Conservation (phyloP, 1,140 invertebrate species). For the Aporrectodea caliginosa region DNA sequence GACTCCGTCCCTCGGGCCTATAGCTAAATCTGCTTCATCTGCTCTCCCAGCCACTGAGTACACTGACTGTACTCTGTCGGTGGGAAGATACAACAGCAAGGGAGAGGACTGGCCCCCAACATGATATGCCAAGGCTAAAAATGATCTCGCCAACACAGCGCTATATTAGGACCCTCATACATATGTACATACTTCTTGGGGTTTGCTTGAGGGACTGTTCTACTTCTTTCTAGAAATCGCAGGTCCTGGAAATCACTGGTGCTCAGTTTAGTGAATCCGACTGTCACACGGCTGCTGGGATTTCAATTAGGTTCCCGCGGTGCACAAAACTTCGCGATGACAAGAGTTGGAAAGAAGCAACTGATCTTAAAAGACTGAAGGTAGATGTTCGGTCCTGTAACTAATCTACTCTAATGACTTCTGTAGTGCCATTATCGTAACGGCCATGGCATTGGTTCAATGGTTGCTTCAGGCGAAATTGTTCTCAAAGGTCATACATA, state of each 20-base stretch:
- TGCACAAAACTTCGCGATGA: constrained; percentile 77
- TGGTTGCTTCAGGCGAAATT: too few relatives aligned
- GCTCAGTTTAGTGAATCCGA: constrained; percentile 85
- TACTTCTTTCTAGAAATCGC: constrained; percentile 61
- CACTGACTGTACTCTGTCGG: too few relatives aligned
- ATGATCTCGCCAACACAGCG: too few relatives aligned
- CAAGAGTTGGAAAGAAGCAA: constrained; percentile 79
- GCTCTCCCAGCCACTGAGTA: too few relatives aligned
- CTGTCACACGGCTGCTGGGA: constrained; percentile 82
- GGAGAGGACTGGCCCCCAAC: neutral
- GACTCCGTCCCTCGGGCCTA: too few relatives aligned
- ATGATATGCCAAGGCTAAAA: neutral
- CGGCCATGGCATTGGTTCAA: too few relatives aligned
- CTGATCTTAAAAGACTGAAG: constrained; percentile 69
- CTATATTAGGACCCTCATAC: neutral
- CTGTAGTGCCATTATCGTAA: too few relatives aligned
- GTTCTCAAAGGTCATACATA: too few relatives aligned
- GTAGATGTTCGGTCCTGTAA: too few relatives aligned
- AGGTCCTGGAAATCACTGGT: constrained; percentile 90
- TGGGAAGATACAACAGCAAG: neutral
- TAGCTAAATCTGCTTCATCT: too few relatives aligned
- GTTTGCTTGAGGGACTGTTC: neutral
- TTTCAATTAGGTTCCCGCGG: constrained; percentile 78
- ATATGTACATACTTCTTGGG: neutral
- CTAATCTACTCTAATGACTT: too few relatives aligned